Evolutionary conservation across 2,888 invertebrate species (phyloP).

Genomic region (Spilarctia lutea): DNA sequence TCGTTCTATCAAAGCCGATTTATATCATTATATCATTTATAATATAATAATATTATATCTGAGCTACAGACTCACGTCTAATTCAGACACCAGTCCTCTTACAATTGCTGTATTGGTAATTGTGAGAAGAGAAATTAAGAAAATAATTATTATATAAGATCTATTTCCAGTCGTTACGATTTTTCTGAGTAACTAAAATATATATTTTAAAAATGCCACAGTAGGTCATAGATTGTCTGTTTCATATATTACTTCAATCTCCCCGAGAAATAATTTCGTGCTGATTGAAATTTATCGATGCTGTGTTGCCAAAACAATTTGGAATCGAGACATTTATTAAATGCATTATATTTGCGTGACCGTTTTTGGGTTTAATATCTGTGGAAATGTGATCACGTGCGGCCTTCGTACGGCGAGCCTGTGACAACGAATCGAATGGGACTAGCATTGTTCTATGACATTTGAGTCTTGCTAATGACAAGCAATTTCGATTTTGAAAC

Average conservation of each 20-base stretch:
- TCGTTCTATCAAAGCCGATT: slow-evolving; percentile 40
- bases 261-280: slow-evolving; percentile 44
- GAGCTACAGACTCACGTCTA: no score
- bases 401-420: slow-evolving; percentile 75
- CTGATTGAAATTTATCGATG: slow-evolving; percentile 52
- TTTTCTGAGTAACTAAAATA: slow-evolving; percentile 23
- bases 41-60: no score
- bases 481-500: slow-evolving; percentile 84
- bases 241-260: slow-evolving; percentile 39
- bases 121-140: no score
- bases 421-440: slow-evolving; percentile 67
- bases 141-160: slow-evolving; percentile 29
- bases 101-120: no score
- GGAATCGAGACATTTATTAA: slow-evolving; percentile 67
- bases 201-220: slow-evolving; percentile 19
- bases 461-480: slow-evolving; percentile 84
- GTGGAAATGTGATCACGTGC: slow-evolving; percentile 83
- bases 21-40: no score
- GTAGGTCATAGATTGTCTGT: slow-evolving; percentile 37
- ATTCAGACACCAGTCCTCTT: no score
- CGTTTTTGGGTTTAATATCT: slow-evolving; percentile 71
- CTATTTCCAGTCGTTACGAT: slow-evolving; percentile 25
- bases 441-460: slow-evolving; percentile 85
- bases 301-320: slow-evolving; percentile 67
- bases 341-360: slow-evolving; percentile 76